phyloP scores from a whole-genome alignment of 2,113 vertebrate species.

The Chloropsis hardwickii region DNA sequence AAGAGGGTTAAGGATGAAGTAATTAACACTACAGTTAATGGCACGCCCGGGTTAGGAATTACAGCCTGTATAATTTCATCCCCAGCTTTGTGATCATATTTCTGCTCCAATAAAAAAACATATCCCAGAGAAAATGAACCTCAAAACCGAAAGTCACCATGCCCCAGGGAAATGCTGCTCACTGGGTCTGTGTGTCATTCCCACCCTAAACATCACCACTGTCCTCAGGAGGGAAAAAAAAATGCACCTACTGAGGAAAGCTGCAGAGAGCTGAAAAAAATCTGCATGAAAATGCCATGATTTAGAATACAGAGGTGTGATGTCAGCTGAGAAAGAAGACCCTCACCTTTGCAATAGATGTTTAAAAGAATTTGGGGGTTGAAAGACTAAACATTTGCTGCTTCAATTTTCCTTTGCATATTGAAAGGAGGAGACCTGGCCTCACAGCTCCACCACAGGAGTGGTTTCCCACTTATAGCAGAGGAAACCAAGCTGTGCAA shows the following conservation, averaged over 20 bases:
- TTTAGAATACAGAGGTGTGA: rapidly evolving
- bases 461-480: background rate
- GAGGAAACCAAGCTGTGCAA: background rate
- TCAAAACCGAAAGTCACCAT: background rate
- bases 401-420: background rate
- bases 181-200: background rate
- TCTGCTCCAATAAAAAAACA: background rate
- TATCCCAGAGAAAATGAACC: background rate
- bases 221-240: background rate
- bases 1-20: background rate
- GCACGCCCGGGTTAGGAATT: background rate
- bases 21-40: background rate
- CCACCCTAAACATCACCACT: background rate
- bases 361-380: background rate
- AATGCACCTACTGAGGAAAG: rapidly evolving
- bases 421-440: background rate
- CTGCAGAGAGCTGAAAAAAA: background rate
- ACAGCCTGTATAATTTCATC: background rate
- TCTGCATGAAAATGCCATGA: rapidly evolving
- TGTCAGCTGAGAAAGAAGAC: background rate
- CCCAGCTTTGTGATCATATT: background rate
- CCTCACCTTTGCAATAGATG: rapidly evolving
- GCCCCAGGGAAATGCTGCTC: background rate
- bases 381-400: background rate
- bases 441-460: background rate